Conservation (phyloP, 2,888 invertebrate species). For the Platerodrilus igneus region DNA sequence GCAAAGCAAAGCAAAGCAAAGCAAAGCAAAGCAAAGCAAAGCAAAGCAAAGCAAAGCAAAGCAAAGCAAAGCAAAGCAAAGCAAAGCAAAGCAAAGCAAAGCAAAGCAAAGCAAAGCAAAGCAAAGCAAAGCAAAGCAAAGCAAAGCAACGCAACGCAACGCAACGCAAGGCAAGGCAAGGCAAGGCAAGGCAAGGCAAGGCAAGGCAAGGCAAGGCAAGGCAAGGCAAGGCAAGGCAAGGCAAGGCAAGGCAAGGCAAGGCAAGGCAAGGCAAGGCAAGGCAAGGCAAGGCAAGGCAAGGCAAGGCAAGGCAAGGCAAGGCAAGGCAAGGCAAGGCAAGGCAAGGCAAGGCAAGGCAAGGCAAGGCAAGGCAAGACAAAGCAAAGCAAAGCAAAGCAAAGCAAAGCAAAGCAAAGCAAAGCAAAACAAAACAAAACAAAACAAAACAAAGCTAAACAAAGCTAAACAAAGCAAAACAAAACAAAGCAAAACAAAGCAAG, state of each 20-base stretch:
- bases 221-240: slow-evolving; percentile 4
- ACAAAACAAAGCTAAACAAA: too few species aligned
- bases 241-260: slow-evolving; percentile 4
- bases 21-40: slow-evolving; percentile 2
- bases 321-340: slow-evolving; percentile 4
- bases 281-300: slow-evolving; percentile 4
- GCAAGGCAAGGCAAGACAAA: slow-evolving; percentile 2
- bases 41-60: slow-evolving; percentile 2
- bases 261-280: slow-evolving; percentile 4
- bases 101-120: slow-evolving; percentile 2
- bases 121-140: slow-evolving; percentile 2
- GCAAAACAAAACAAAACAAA: too few species aligned
- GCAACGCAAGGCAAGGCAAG: slow-evolving; percentile 4
- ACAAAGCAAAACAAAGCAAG: too few species aligned
- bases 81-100: slow-evolving; percentile 2
- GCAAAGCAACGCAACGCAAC: slow-evolving; percentile 4
- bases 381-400: slow-evolving; percentile 3
- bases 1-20: slow-evolving; percentile 2
- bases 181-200: slow-evolving; percentile 4
- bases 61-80: slow-evolving; percentile 2
- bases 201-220: slow-evolving; percentile 4
- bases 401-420: not conserved
- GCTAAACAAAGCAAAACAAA: too few species aligned
- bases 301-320: slow-evolving; percentile 4
- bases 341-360: slow-evolving; percentile 3